These are phyloP conservation scores for Baryphthengus martii DNA, from an alignment of 2,113 vertebrate genomes.

Conservation along the genomic window DNA sequence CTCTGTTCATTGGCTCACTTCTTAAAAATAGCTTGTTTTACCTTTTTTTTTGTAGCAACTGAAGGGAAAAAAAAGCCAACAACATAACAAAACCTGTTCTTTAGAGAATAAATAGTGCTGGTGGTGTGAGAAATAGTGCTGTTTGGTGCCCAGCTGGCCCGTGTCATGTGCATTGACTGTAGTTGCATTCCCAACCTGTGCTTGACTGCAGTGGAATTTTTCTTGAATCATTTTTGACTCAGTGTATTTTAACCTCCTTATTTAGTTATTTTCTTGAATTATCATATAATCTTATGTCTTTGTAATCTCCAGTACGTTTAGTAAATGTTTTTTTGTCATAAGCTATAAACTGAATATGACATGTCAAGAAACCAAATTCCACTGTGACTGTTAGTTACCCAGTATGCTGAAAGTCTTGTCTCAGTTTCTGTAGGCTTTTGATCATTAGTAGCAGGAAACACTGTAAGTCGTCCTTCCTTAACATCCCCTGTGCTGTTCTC, in stretches of 20 bases:
- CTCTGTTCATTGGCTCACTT: neutral
- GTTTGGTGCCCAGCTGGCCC: neutral
- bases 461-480: neutral
- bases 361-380: conserved; percentile 39
- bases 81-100: neutral
- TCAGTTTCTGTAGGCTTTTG: neutral
- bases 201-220: neutral
- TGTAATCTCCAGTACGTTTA: conserved; percentile 31
- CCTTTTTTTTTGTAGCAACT: neutral
- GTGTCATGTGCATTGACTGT: neutral
- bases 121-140: neutral
- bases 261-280: conserved; percentile 45
- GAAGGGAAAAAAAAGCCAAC: neutral
- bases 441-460: neutral
- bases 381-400: conserved; percentile 24
- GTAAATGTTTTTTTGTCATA: conserved; percentile 47
- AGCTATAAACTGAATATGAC: conserved; percentile 24
- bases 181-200: neutral
- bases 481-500: neutral
- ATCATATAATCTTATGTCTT: conserved; percentile 1
- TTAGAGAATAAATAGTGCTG: neutral
- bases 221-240: neutral
- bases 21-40: neutral
- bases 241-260: conserved; percentile 13
- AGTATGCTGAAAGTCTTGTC: neutral